Evolutionary conservation across 2,797 vertebrate species (phyloP).

Genomic region (Microhierax caerulescens): DNA sequence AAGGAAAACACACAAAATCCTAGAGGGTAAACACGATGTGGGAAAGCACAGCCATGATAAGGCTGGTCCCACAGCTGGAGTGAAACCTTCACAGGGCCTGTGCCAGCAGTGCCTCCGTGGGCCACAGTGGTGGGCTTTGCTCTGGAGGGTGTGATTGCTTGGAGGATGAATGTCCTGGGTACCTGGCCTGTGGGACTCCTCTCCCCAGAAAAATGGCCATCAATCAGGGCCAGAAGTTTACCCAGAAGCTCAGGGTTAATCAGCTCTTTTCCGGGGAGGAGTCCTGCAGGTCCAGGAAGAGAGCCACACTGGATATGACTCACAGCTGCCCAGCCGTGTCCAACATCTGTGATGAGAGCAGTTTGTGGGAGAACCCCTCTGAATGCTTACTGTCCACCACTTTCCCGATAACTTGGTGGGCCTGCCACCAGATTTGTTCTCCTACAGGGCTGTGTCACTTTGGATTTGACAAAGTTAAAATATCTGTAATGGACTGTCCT

Average conservation of each 20-base stretch:
- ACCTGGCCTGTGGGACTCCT: background rate
- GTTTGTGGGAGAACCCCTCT: background rate
- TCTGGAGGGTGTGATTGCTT: background rate
- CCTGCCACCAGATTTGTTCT: background rate
- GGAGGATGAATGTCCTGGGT: background rate
- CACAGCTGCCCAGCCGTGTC: accelerated
- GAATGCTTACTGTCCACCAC: background rate
- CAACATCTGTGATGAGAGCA: accelerated
- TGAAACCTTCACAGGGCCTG: background rate
- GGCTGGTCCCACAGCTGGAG: background rate
- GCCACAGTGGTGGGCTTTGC: background rate
- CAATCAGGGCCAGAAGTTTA: background rate
- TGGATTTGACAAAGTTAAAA: background rate
- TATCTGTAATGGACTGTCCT: background rate
- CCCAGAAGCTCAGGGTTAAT: background rate
- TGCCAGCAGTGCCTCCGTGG: background rate
- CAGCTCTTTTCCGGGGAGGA: background rate
- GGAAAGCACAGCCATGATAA: accelerated
- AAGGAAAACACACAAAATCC: slow-evolving; percentile 36
- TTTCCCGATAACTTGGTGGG: background rate
- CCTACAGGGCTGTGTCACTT: background rate
- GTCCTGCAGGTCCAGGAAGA: background rate
- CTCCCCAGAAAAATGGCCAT: background rate
- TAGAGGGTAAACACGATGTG: background rate
- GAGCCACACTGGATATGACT: accelerated